Evolutionary conservation across 1,140 invertebrate genomes (phyloP).

Genomic region (Lepidurus arcticus): DNA sequence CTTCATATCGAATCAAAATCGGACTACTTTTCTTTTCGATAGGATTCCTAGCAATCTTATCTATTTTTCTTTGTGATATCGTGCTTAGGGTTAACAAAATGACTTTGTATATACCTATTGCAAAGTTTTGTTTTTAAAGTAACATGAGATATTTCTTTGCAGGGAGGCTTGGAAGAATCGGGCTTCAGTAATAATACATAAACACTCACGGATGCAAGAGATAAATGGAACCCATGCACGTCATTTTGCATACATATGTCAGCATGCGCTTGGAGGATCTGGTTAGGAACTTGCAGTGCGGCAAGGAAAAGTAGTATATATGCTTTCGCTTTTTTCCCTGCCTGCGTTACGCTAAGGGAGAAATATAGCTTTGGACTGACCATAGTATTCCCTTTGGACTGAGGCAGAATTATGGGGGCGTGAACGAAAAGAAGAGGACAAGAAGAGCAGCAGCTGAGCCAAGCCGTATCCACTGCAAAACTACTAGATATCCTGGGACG

Average conservation of each 20-base stretch:
- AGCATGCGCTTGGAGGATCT: background rate
- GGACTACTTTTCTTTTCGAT: background rate
- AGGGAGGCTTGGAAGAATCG: background rate
- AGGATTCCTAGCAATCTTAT: background rate
- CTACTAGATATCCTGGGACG: background rate
- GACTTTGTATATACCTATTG: too few relatives aligned
- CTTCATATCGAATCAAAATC: background rate
- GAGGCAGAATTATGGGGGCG: background rate
- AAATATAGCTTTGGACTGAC: background rate
- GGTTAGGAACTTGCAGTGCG: too few relatives aligned
- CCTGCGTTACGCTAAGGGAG: background rate
- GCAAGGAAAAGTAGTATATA: too few relatives aligned
- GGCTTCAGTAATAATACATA: background rate
- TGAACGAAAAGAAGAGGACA: background rate
- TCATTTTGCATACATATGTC: background rate
- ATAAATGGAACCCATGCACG: background rate
- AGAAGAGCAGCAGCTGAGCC: background rate
- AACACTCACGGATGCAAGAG: background rate
- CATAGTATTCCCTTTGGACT: background rate
- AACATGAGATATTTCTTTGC: background rate
- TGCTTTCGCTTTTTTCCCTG: background rate
- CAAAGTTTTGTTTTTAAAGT: too few relatives aligned
- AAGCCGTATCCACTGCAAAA: background rate
- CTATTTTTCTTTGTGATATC: background rate
- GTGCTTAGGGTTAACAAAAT: too few relatives aligned